Conservation (phyloP, 2,888 invertebrate species). For the Cosmia trapezina region DNA sequence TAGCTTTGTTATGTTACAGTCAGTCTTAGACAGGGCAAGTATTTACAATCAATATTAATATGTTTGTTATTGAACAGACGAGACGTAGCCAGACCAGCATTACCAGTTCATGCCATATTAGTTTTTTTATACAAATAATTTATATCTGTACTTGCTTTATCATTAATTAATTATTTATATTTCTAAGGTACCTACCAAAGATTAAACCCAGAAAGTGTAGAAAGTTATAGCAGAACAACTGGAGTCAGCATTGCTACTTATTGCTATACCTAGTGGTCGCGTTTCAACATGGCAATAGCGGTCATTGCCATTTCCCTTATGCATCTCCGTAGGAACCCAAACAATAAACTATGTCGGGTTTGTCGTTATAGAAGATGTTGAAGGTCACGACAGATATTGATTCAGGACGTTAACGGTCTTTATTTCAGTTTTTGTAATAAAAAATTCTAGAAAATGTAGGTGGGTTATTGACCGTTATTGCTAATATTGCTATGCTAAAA, state of each 20-base stretch:
- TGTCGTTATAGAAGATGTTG: background rate
- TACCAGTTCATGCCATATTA: background rate
- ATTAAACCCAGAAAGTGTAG: background rate
- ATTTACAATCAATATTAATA: background rate
- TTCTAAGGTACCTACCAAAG: background rate
- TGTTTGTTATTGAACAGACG: background rate
- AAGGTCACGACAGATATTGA: background rate
- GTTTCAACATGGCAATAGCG: background rate
- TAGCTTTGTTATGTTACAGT: conserved; percentile 31
- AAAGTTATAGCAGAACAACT: background rate
- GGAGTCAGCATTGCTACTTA: background rate
- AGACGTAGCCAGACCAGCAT: background rate
- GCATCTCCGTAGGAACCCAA: background rate
- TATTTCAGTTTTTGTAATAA: background rate
- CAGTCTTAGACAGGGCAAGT: conserved; percentile 16
- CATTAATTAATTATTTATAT: background rate
- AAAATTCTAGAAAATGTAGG: background rate
- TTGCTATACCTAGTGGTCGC: background rate
- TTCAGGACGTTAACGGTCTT: background rate
- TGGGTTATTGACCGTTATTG: background rate
- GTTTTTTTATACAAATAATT: background rate
- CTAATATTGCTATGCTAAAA: background rate
- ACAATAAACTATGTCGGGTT: background rate
- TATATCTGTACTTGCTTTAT: background rate
- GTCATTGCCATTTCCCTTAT: background rate